Conservation (phyloP, 30 jellyfish, hydroid and myxozoan species). For the Chrysaora quinquecirrha region DNA sequence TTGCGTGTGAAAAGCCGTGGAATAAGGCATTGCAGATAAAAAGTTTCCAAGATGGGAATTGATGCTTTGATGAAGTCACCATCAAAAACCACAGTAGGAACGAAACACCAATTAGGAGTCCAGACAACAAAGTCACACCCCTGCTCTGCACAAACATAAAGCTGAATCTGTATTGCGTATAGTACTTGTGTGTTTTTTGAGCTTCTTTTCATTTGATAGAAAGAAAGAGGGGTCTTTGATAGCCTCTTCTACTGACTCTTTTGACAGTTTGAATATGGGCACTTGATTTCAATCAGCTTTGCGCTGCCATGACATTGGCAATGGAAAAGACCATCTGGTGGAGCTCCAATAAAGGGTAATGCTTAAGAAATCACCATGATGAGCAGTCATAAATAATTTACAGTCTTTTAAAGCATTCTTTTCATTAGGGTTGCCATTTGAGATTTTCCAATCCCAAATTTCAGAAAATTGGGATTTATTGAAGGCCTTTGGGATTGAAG, state of each 20-base stretch:
- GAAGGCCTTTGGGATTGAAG: constrained; percentile 4
- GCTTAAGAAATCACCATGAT: too few relatives aligned
- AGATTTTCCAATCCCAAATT: constrained; percentile 2
- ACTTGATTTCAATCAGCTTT: background rate
- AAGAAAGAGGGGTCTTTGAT: background rate
- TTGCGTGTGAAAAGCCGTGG: background rate
- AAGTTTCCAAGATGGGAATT: background rate
- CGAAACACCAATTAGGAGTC: background rate
- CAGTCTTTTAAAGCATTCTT: too few relatives aligned
- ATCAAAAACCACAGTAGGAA: background rate
- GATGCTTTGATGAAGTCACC: background rate
- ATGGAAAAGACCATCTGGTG: background rate
- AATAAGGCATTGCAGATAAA: background rate
- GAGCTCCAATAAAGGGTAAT: background rate
- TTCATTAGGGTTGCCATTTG: constrained; percentile 4
- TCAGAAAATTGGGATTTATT: constrained; percentile 3
- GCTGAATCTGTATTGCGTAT: background rate
- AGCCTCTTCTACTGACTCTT: background rate
- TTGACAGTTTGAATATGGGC: background rate
- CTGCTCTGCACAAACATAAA: background rate
- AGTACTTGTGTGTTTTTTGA: background rate
- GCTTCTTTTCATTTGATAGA: too few relatives aligned
- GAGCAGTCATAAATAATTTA: too few relatives aligned
- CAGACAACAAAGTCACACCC: background rate
- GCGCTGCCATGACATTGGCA: background rate